Percentiles rank a stretch among this genome's conserved stretches.
phyloP scores from a whole-genome alignment of 2,797 vertebrate genomes.

The Poeciliopsis paucimaculata region DNA sequence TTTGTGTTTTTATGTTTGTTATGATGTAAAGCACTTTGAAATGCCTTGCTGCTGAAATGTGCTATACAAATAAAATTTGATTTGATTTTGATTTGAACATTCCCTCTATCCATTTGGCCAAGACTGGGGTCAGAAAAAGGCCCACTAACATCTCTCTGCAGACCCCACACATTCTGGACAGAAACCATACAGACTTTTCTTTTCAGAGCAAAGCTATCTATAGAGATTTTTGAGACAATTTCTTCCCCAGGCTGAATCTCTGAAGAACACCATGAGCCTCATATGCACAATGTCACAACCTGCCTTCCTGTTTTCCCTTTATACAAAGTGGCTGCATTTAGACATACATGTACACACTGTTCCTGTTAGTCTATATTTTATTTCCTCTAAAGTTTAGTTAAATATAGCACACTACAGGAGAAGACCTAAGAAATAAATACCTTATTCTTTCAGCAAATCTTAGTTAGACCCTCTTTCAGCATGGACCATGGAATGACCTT shows the following conservation, averaged over 20 bases:
- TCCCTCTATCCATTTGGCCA: not conserved
- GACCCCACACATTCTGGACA: not conserved
- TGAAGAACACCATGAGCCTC: not conserved
- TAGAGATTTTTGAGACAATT: not conserved
- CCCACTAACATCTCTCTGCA: not conserved
- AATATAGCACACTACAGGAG: not conserved
- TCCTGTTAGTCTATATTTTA: not conserved
- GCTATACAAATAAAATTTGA: too few relatives aligned
- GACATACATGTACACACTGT: not conserved
- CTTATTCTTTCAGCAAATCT: not conserved
- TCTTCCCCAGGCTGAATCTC: not conserved
- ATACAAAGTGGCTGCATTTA: not conserved
- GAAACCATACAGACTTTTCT: not conserved
- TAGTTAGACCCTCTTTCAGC: not conserved
- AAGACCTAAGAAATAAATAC: not conserved
- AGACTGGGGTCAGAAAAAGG: not conserved
- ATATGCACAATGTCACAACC: not conserved
- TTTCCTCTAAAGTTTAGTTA: not conserved
- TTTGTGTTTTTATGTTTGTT: too few relatives aligned
- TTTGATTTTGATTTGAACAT: too few relatives aligned
- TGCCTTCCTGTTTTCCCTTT: not conserved
- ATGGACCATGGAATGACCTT: not conserved
- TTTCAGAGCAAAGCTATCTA: not conserved
- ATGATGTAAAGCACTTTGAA: too few relatives aligned
- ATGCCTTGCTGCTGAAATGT: too few relatives aligned